These are phyloP conservation scores for Actenoides lindsayi DNA, from an alignment of 2,113 vertebrate species.

Conservation along the genomic window DNA sequence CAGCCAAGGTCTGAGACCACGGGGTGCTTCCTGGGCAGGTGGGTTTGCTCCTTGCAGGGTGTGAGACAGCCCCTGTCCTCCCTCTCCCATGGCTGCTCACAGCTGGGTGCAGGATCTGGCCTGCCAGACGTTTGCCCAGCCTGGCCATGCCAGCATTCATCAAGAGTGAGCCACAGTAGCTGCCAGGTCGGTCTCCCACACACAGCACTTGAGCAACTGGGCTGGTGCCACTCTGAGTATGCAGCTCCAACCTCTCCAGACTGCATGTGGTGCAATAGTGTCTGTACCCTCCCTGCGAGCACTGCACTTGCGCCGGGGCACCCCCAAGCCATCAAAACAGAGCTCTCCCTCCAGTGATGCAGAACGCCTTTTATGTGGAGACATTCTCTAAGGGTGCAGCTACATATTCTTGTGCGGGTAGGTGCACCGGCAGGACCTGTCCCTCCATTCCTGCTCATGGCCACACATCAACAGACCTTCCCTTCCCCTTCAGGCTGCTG, in stretches of 20 bases:
- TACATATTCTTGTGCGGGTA: background rate
- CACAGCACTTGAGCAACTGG: background rate
- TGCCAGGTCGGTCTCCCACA: background rate
- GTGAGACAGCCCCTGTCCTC: background rate
- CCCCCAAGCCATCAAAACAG: background rate
- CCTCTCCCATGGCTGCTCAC: rapidly evolving
- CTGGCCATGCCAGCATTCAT: rapidly evolving
- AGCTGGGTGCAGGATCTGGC: background rate
- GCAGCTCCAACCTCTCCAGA: background rate
- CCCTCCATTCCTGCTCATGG: background rate
- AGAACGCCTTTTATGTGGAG: background rate
- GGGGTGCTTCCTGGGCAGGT: background rate
- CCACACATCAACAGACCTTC: background rate
- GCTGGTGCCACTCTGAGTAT: rapidly evolving
- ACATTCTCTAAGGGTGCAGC: background rate
- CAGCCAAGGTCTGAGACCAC: rapidly evolving
- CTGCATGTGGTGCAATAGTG: rapidly evolving
- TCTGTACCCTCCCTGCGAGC: rapidly evolving
- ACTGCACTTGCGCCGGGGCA: rapidly evolving
- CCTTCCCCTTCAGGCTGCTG: background rate
- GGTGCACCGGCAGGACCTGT: background rate
- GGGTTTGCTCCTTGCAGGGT: background rate
- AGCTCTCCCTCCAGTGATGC: background rate
- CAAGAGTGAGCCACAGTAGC: background rate
- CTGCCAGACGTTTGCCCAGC: background rate